Base-by-base conservation (phyloP, 2,797 vertebrate species). In the Dryobates pubescens region DNA sequence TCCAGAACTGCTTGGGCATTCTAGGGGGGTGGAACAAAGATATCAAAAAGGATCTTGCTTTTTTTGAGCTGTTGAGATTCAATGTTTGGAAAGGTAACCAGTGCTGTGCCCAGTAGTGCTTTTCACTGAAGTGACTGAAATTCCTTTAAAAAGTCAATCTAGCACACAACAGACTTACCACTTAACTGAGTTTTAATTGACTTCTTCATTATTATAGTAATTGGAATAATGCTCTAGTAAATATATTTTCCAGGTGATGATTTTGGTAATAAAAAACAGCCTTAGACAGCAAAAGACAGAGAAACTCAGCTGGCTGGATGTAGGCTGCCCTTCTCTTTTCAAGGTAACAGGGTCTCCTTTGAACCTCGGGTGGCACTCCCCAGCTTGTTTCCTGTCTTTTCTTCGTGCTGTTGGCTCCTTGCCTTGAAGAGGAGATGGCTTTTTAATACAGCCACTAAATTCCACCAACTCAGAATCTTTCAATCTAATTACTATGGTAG, bases 401-500 rank as follows among this genome's bases (percentile, higher is more conserved):
- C 91, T 95, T 95, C 93, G 18, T 88, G 83, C 7, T 71, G 12
- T 80, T 97, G 94, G 94, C 81, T 89, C 70, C 83, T 86, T 93
- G 91, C 95, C 93, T 83, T 77, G 72, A 84, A 86, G 65, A 91
- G 57, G 92, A 93, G 93, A 95, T 92, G 85, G 38, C 90, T 96
- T 96, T 96, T 96, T 95, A 95, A 92, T 95, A 73, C 67, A 93
- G 93, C 90, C 79, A 69, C 85, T 95, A 74, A 96, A 96, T 96
- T 96, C 95, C 86, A 93, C 88, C 92, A 92, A 88, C 93, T 90
- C 68, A 6, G 86, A 94, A 95, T 93, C 95, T 91, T 93, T 94
- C 94, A 96, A 89, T 97, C 95, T 97, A 92, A 94, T 97, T 97
- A 94, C 91, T 94, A 88, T 63, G 86, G 95, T 92, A 95, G 96